Evolutionary conservation across 1,140 invertebrate genomes (phyloP).

Genomic region (Centruroides sculpturatus): DNA sequence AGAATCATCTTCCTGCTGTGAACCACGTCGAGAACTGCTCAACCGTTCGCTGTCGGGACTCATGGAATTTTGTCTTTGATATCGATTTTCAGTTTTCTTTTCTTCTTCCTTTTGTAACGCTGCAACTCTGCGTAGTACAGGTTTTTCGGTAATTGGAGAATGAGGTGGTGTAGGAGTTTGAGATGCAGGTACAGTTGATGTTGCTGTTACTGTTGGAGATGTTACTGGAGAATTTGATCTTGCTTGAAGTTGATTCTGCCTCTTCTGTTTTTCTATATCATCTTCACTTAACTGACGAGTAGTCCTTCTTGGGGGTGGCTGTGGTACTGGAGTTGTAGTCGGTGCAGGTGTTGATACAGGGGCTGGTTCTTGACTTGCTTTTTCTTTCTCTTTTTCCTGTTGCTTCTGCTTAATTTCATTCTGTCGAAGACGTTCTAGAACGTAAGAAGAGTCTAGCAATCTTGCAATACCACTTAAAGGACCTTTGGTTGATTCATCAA

Average conservation of each 20-base stretch:
- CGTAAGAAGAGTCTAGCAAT: slow-evolving; percentile 68
- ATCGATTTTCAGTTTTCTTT: background rate
- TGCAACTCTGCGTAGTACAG: background rate
- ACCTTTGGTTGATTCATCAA: slow-evolving; percentile 72
- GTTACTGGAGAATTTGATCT: background rate
- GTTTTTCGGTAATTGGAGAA: background rate
- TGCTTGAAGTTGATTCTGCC: slow-evolving; percentile 52
- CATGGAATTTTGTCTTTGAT: background rate
- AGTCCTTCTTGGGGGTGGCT: slow-evolving; percentile 24
- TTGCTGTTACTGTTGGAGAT: slow-evolving; percentile 26
- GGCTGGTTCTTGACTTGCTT: slow-evolving; percentile 20
- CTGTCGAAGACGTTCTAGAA: slow-evolving; percentile 66
- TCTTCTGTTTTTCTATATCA: slow-evolving; percentile 76
- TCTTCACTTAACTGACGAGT: slow-evolving; percentile 58
- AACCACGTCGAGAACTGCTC: background rate
- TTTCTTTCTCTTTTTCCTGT: background rate
- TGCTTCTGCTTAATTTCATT: slow-evolving; percentile 42
- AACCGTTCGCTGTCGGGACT: background rate
- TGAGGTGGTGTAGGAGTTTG: background rate
- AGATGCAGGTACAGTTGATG: background rate
- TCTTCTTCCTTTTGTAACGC: background rate
- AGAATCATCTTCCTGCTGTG: background rate
- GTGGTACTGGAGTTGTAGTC: slow-evolving; percentile 48
- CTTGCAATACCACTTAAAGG: slow-evolving; percentile 77
- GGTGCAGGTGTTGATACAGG: slow-evolving; percentile 43